Evolutionary conservation across 2,888 invertebrate genomes (phyloP).

Genomic region (Drosophila macrospina): DNA sequence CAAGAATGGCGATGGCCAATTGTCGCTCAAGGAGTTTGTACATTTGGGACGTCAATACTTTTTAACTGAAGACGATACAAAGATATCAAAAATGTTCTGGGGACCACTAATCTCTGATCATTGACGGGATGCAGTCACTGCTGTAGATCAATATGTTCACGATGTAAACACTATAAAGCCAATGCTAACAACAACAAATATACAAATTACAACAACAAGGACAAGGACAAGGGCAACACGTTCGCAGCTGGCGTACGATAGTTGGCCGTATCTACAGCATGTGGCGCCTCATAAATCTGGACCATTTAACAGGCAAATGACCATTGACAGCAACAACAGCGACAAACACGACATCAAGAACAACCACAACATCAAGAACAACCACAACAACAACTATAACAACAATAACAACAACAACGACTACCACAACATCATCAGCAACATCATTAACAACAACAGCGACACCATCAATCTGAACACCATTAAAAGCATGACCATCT

Average conservation of each 20-base stretch:
- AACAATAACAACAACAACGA: conserved; percentile 8
- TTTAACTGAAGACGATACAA: conserved; percentile 90
- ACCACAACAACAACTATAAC: conserved; percentile 12
- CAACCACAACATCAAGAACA: conserved; percentile 3
- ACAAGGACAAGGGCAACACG: not conserved
- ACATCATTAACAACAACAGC: conserved; percentile 23
- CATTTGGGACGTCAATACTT: conserved; percentile 93
- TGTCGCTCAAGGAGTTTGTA: conserved; percentile 92
- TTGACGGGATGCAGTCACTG: conserved; percentile 80
- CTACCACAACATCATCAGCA: conserved; percentile 22
- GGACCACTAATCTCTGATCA: conserved; percentile 90
- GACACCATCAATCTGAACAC: conserved; percentile 47
- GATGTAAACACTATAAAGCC: conserved; percentile 37
- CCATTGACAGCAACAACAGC: conserved; percentile 34
- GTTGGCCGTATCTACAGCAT: conserved; percentile 74
- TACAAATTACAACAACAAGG: conserved; percentile 17
- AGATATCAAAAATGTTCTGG: conserved; percentile 94
- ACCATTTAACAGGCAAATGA: conserved; percentile 56
- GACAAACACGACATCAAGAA: too few relatives aligned
- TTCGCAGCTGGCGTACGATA: conserved; percentile 54
- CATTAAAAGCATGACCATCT: conserved; percentile 65
- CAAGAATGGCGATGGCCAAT: conserved; percentile 91
- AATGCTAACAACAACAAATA: conserved; percentile 49
- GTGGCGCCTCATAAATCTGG: conserved; percentile 68
- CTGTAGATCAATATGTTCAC: conserved; percentile 68